Conservation (phyloP, 2,113 vertebrate species). For the Brevimyrus niger region DNA sequence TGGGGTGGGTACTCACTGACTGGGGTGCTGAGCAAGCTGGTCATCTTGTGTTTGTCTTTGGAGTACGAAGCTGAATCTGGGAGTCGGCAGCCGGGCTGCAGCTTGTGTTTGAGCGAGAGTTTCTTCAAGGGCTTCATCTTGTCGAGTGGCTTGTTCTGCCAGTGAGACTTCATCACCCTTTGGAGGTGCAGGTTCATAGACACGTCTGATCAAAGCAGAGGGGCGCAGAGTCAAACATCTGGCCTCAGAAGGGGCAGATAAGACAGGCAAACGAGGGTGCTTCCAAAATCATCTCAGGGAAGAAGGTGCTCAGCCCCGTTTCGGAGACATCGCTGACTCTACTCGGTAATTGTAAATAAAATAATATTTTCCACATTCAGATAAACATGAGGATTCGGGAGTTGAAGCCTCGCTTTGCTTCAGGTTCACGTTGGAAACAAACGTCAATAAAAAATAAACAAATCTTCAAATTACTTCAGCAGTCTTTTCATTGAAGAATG, state of each 20-base stretch:
- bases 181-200: slow-evolving; percentile 73
- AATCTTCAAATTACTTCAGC: neutral
- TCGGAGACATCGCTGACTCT: neutral
- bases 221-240: neutral
- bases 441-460: neutral
- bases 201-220: slow-evolving; percentile 50
- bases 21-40: slow-evolving; percentile 67
- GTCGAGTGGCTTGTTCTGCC: slow-evolving; percentile 75
- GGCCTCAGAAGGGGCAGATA: neutral
- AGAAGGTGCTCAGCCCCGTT: neutral
- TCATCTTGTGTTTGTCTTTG: slow-evolving; percentile 72
- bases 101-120: slow-evolving; percentile 67
- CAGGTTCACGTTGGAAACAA: neutral
- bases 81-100: slow-evolving; percentile 52
- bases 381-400: neutral
- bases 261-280: neutral
- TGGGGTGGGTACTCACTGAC: slow-evolving; percentile 66
- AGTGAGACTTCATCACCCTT: slow-evolving; percentile 73
- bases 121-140: slow-evolving; percentile 73
- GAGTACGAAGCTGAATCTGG: slow-evolving; percentile 47
- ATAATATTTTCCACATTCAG: neutral
- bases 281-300: neutral
- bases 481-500: neutral
- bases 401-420: neutral
- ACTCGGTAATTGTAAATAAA: neutral